Percentiles rank a stretch among this genome's conserved stretches.
Conservation (phyloP, 2,888 invertebrate genomes). For the Drosophila mulleri region DNA sequence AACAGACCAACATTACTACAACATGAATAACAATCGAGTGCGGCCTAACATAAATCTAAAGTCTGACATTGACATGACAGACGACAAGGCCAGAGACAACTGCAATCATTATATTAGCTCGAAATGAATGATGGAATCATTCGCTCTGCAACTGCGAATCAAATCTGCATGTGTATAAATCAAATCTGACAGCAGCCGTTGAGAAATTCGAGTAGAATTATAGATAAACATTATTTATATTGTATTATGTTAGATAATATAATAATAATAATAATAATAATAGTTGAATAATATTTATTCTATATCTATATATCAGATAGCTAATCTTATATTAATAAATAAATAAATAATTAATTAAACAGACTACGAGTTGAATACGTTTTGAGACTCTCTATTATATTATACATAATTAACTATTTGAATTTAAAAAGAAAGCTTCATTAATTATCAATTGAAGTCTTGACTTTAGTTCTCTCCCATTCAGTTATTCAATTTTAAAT, state of each 20-base stretch:
- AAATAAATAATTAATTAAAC: background rate
- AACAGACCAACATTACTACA: background rate
- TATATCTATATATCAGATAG: no score
- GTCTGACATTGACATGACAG: background rate
- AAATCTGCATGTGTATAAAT: background rate
- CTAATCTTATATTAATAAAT: no score
- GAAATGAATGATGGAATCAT: slow-evolving; percentile 5
- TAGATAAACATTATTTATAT: background rate
- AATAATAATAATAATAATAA: no score
- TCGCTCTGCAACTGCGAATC: slow-evolving; percentile 5
- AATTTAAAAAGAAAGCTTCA: background rate
- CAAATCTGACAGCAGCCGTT: background rate
- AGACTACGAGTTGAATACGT: background rate
- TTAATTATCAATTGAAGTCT: background rate
- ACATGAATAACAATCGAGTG: slow-evolving; percentile 36
- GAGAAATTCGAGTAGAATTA: background rate
- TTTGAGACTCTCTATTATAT: background rate
- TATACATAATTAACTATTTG: no score
- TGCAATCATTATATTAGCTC: background rate
- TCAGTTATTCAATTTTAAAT: background rate
- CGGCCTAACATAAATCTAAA: slow-evolving; percentile 40
- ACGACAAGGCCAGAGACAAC: slow-evolving; percentile 29
- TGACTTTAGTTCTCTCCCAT: no score
- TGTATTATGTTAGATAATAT: no score
- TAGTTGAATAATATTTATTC: no score